These are phyloP conservation scores for Copidosoma floridanum DNA, from an alignment of 1,140 invertebrate genomes.

Conservation along the genomic window DNA sequence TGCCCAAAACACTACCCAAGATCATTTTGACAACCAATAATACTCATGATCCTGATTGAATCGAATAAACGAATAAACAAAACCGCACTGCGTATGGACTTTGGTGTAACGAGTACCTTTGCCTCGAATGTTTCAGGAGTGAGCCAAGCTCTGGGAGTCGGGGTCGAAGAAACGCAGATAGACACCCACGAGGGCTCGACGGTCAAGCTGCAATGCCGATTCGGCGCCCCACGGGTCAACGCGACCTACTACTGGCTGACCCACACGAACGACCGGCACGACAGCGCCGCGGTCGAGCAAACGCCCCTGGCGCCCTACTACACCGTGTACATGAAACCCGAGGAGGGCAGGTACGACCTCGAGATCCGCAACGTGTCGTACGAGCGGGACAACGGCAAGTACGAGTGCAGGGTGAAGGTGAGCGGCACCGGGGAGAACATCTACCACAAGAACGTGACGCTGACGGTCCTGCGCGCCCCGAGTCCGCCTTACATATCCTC, in stretches of 20 bases:
- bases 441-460: slow-evolving; percentile 76
- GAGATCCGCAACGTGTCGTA: slow-evolving; percentile 83
- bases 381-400: slow-evolving; percentile 85
- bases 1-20: too few species aligned
- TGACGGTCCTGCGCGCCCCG: slow-evolving; percentile 83
- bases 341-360: slow-evolving; percentile 83
- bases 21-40: too few species aligned
- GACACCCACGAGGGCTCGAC: slow-evolving; percentile 55
- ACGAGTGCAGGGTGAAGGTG: slow-evolving; percentile 86
- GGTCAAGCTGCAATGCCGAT: slow-evolving; percentile 48
- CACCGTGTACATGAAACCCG: slow-evolving; percentile 57
- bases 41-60: too few species aligned
- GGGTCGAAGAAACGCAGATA: slow-evolving; percentile 48
- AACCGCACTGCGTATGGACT: too few species aligned
- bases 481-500: slow-evolving; percentile 76
- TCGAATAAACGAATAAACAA: too few species aligned
- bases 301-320: slow-evolving; percentile 48
- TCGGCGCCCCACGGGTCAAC: slow-evolving; percentile 42
- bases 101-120: too few species aligned
- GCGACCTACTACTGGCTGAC: slow-evolving; percentile 53
- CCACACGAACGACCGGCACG: slow-evolving; percentile 50
- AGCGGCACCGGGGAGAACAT: slow-evolving; percentile 78
- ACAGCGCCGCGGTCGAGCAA: slow-evolving; percentile 51
- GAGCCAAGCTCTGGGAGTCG: slow-evolving; percentile 37
- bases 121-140: slow-evolving; percentile 47